Percentiles rank a stretch among this genome's conserved stretches.
These are phyloP conservation scores for Mormyrus lacerda DNA, from an alignment of 2,113 vertebrate genomes.

Conservation along the genomic window DNA sequence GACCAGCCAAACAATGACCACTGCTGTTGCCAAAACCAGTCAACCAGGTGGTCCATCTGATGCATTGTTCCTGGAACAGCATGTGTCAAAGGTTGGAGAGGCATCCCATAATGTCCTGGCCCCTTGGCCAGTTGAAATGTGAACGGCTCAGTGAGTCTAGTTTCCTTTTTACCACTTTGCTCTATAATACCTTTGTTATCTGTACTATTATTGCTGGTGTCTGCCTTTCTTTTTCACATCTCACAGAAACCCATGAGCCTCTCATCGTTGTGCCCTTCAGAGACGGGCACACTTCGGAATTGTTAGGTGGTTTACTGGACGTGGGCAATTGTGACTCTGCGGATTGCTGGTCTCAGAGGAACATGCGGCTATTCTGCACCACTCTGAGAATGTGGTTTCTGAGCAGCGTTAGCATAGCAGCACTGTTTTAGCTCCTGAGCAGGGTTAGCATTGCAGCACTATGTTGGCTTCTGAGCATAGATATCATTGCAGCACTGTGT, in stretches of 20 bases:
- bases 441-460: not conserved
- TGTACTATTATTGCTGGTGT: not conserved
- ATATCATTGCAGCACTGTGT: not conserved
- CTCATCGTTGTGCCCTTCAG: not conserved
- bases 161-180: not conserved
- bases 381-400: not conserved
- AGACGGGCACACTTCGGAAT: not conserved
- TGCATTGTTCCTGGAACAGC: constrained; percentile 20
- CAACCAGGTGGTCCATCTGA: not conserved
- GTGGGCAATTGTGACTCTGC: not conserved
- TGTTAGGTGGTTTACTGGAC: not conserved
- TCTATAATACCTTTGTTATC: not conserved
- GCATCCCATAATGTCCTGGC: not conserved
- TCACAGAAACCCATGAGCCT: not conserved
- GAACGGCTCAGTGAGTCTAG: not conserved
- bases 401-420: not conserved
- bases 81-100: not conserved
- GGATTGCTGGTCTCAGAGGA: not conserved
- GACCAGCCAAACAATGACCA: not conserved
- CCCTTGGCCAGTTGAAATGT: not conserved
- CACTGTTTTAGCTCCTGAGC: not conserved
- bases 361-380: not conserved
- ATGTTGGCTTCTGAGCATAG: not conserved
- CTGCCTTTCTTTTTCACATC: not conserved
- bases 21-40: not conserved